Percentiles rank a stretch among this genome's conserved stretches.
These are phyloP conservation scores for Aldrovandia affinis DNA, from an alignment of 2,797 vertebrate genomes.

Conservation along the genomic window DNA sequence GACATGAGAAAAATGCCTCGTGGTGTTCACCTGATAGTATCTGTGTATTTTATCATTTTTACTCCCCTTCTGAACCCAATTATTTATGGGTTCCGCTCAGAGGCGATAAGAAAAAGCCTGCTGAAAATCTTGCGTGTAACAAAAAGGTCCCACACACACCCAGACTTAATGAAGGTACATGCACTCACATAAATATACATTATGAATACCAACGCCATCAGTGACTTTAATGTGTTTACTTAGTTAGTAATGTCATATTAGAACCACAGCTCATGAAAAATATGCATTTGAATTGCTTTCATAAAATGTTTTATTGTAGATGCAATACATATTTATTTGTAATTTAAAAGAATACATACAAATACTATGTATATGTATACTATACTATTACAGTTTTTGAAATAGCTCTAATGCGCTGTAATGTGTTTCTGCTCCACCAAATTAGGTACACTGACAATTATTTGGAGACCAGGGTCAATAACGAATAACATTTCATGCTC, in stretches of 20 bases:
- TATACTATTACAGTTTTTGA: no score
- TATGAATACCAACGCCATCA: background rate
- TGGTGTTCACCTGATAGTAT: background rate
- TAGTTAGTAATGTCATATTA: background rate
- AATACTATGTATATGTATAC: no score
- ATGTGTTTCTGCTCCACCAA: no score
- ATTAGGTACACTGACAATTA: no score
- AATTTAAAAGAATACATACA: no score
- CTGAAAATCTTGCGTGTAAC: background rate
- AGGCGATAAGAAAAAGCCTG: background rate
- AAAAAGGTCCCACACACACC: background rate
- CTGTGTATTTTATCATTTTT: constrained; percentile 13
- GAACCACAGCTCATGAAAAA: background rate
- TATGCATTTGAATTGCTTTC: background rate
- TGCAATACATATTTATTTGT: background rate
- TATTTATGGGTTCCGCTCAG: constrained; percentile 15
- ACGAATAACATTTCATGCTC: no score
- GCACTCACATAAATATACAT: background rate
- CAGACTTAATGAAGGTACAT: background rate
- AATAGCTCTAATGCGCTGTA: no score
- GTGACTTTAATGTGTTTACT: background rate
- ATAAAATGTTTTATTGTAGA: background rate
- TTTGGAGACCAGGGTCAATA: no score
- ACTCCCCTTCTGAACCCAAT: constrained; percentile 25
- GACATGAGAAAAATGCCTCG: background rate